phyloP scores from a whole-genome alignment of 2,888 invertebrate species.

The Podotricha telesiphe region DNA sequence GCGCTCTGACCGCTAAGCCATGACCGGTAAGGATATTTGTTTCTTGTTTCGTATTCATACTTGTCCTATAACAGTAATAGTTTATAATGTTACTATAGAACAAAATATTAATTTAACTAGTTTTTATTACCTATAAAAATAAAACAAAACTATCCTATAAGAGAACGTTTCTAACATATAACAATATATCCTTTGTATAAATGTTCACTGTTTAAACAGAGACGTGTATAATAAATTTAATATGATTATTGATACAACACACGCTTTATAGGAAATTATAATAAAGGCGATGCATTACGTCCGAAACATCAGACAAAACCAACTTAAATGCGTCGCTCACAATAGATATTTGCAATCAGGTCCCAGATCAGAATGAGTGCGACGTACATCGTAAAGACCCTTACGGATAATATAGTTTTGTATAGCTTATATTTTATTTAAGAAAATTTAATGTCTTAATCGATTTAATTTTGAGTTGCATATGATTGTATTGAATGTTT shows the following conservation, averaged over 20 bases:
- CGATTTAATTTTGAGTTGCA: too few relatives aligned
- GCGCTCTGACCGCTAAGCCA: too few relatives aligned
- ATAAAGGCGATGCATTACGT: constrained; percentile 41
- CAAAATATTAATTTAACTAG: neutral
- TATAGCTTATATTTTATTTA: neutral
- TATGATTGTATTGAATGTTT: too few relatives aligned
- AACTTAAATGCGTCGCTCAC: constrained; percentile 45
- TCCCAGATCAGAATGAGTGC: constrained; percentile 49
- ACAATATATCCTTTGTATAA: constrained; percentile 8
- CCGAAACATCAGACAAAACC: constrained; percentile 42
- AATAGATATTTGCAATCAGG: constrained; percentile 46
- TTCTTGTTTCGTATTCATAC: too few relatives aligned
- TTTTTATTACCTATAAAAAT: neutral
- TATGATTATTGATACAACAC: constrained; percentile 25
- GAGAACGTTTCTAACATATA: neutral
- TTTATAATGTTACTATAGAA: too few relatives aligned
- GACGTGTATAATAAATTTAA: constrained; percentile 23
- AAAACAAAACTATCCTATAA: neutral
- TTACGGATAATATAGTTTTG: constrained; percentile 16
- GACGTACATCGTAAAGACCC: constrained; percentile 38
- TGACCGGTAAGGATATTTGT: too few relatives aligned
- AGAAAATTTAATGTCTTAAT: neutral
- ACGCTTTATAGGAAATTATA: constrained; percentile 31
- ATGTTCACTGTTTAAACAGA: constrained; percentile 1
- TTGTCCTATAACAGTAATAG: too few relatives aligned